These are phyloP conservation scores for Phaethon lepturus DNA, from an alignment of 2,113 vertebrate species.

Conservation along the genomic window DNA sequence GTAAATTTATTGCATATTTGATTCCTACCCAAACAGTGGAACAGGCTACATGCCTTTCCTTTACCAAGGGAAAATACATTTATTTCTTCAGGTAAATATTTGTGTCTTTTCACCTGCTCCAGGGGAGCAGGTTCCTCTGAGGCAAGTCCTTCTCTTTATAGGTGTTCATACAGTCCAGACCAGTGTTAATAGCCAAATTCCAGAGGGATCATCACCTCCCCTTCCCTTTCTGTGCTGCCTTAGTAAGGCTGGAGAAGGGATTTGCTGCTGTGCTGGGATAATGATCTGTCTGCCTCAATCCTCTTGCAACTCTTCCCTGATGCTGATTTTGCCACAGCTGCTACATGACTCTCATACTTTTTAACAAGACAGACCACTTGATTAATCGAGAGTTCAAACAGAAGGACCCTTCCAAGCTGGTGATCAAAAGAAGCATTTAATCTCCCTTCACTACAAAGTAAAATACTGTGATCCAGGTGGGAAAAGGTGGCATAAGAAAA, in stretches of 20 bases:
- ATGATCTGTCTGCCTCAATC: neutral
- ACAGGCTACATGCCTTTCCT: neutral
- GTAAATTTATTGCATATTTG: neutral
- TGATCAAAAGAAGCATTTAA: neutral
- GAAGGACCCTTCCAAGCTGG: neutral
- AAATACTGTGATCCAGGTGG: neutral
- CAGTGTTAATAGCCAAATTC: neutral
- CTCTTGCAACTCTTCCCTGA: neutral
- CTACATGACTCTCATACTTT: neutral
- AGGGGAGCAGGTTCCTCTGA: neutral
- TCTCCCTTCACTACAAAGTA: neutral
- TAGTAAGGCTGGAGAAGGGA: neutral
- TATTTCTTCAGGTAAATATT: neutral
- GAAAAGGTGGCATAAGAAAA: neutral
- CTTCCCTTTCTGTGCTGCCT: neutral
- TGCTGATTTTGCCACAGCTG: neutral
- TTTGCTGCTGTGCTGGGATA: neutral
- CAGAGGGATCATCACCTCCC: neutral
- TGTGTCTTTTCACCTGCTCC: neutral
- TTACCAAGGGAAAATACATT: neutral
- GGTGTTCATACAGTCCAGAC: neutral
- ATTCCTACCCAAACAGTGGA: neutral
- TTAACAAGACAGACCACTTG: neutral
- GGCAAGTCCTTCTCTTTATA: neutral
- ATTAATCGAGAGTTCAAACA: slow-evolving; percentile 8